Conservation (phyloP, 2,888 invertebrate species). For the Acanthoscelides obtectus region DNA sequence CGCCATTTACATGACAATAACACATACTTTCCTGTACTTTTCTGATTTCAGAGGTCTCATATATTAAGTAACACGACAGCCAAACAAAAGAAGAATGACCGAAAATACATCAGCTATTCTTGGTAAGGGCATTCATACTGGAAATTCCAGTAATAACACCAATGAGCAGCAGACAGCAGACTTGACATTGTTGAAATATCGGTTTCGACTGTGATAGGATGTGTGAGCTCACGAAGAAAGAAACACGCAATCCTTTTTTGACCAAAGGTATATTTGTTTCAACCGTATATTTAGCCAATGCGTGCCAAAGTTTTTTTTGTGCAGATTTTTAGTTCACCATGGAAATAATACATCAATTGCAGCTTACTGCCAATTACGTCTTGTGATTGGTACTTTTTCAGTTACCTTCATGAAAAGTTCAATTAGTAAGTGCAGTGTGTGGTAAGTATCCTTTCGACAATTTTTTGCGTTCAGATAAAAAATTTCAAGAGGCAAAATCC, state of each 20-base stretch:
- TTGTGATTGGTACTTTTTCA: not conserved
- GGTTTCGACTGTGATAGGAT: not conserved
- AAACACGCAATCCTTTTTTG: not conserved
- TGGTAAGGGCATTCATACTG: not conserved
- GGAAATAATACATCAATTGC: not conserved
- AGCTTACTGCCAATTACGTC: not conserved
- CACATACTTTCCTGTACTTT: too few relatives aligned
- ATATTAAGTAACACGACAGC: not conserved
- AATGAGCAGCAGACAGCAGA: not conserved
- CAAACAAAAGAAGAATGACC: not conserved
- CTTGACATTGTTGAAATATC: conserved; percentile 1
- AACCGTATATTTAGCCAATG: not conserved
- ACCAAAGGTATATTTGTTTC: not conserved
- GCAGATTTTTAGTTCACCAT: not conserved
- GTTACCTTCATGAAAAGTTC: not conserved
- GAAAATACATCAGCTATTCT: not conserved
- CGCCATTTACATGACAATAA: too few relatives aligned
- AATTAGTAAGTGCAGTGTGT: too few relatives aligned
- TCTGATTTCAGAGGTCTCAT: too few relatives aligned
- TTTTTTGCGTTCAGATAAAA: not conserved
- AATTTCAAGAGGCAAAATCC: not conserved
- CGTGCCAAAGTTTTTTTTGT: not conserved
- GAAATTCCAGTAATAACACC: not conserved
- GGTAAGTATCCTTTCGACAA: not conserved
- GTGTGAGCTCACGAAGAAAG: not conserved